These are phyloP conservation scores for Lates japonicus DNA, from an alignment of 2,797 vertebrate genomes.

Conservation along the genomic window DNA sequence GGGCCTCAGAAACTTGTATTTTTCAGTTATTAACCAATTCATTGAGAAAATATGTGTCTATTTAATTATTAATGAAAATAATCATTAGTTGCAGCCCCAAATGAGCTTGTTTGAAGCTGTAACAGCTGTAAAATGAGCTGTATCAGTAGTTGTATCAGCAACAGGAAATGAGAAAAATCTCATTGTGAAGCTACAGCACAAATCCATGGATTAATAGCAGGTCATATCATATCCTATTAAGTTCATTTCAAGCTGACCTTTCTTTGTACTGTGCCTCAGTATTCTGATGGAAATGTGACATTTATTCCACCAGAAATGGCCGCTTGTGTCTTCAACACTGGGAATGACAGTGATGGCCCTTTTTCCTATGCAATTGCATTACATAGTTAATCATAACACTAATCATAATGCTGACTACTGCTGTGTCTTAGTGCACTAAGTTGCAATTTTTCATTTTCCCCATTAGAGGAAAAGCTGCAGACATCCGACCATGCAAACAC, in stretches of 20 bases:
- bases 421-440: neutral
- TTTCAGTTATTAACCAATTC: neutral
- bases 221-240: conserved; percentile 4
- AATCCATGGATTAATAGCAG: conserved; percentile 11
- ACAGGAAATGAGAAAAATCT: conserved; percentile 21
- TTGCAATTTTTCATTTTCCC: conserved; percentile 14
- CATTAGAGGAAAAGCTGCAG: conserved; percentile 1
- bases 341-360: neutral
- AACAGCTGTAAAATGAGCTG: neutral
- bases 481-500: neutral
- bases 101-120: neutral
- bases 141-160: neutral
- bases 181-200: neutral
- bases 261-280: conserved; percentile 2
- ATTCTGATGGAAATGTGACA: conserved; percentile 62
- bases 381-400: conserved; percentile 25
- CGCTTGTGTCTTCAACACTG: conserved; percentile 9
- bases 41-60: neutral
- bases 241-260: conserved; percentile 51
- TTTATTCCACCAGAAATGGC: conserved; percentile 38
- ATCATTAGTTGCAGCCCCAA: neutral
- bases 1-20: neutral
- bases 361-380: conserved; percentile 5
- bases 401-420: conserved; percentile 19
- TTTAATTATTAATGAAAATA: neutral